These are phyloP conservation scores for Amorpha juglandis DNA, from an alignment of 2,888 invertebrate genomes.

Conservation along the genomic window DNA sequence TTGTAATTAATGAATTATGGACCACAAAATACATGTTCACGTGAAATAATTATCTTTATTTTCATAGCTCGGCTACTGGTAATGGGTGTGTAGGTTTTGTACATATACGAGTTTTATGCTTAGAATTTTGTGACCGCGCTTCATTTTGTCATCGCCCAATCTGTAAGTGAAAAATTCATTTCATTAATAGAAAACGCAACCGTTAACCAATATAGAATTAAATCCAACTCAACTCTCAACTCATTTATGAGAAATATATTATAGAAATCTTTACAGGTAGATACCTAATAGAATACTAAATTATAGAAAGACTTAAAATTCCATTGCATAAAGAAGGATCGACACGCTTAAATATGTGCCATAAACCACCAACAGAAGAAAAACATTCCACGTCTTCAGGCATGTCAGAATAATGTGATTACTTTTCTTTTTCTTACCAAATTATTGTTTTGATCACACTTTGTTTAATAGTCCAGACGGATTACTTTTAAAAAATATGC, in stretches of 20 bases:
- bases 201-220: no score
- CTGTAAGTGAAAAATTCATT: no score
- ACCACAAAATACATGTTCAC: constrained; percentile 10
- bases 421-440: constrained; percentile 51
- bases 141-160: neutral
- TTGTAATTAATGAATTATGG: constrained; percentile 16
- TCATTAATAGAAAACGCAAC: no score
- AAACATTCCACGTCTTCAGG: constrained; percentile 40
- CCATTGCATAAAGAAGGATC: neutral
- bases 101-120: neutral
- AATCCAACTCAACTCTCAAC: no score
- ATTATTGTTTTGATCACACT: constrained; percentile 52
- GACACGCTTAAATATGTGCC: constrained; percentile 21
- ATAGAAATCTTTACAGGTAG: no score
- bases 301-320: neutral
- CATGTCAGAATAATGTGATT: constrained; percentile 62
- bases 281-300: no score
- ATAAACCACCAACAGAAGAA: constrained; percentile 46
- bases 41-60: constrained; percentile 15
- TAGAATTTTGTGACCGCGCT: neutral
- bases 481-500: constrained; percentile 66
- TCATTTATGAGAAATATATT: no score
- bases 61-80: neutral
- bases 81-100: constrained; percentile 1
- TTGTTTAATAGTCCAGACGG: constrained; percentile 44